Base-by-base conservation (phyloP, 2,113 vertebrate genomes). In the Mesocricetus auratus region DNA sequence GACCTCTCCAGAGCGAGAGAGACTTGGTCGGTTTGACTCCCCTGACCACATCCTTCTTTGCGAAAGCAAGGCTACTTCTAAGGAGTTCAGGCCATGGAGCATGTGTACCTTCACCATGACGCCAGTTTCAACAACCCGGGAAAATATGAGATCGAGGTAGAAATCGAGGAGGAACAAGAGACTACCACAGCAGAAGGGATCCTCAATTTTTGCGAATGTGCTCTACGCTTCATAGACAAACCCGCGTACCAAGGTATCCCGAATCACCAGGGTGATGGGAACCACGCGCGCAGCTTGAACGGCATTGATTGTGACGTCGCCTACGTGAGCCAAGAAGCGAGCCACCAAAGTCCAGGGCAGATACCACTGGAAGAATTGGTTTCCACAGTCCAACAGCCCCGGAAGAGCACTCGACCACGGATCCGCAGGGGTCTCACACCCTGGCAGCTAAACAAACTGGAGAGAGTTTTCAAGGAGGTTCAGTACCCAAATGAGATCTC, bases 161-260 rank as follows among this genome's bases (percentile, higher is more conserved):
- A 62, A 83, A 83, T 83, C 3, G n/a, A 83, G 2, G n/a, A 42
- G 9, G 58, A 83, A 0, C n/a, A 62, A 62, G 24, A 62, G n/a
- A 24, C 3, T 3, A 7, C 1, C 9, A 22, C 3, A 1, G 7
- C 56, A 17, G n/a, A 16, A 83, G 56, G 4, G 15, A 62, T 16
- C 24, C 0, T 4, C 7, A 0, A 8, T 31, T 17, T 83, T 7
- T 0, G 0, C 31, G 13, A 62, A 42, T 7, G 13, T 62, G n/a
- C 56, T 42, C 12, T 9, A 42, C 7, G 0, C 24, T 83, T 62
- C 11, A 2, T 10, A 26, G n/a, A 42, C n/a, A 58, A 82, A 39
- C 22, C 22, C 10, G 7, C 12, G 36, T 82, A 39, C 10, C 79
- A 39, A 22, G 21, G 21, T 7, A 39, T 29, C 13, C 58, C 39